phyloP scores from a whole-genome alignment of 1,140 invertebrate genomes.

The Adelges cooleyi region DNA sequence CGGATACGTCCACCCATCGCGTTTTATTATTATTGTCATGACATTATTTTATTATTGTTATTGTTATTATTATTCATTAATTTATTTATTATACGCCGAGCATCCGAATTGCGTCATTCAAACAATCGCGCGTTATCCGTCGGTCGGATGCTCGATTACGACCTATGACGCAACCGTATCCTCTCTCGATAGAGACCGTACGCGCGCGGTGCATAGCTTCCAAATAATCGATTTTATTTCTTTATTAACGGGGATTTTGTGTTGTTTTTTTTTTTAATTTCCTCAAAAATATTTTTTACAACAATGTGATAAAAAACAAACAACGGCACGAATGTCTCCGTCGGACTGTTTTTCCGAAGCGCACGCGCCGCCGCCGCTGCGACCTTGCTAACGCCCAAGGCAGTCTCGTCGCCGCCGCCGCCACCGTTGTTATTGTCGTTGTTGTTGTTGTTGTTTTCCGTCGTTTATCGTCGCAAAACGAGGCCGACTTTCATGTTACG shows the following conservation, averaged over 20 bases:
- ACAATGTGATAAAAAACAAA: no score
- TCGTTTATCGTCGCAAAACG: background rate
- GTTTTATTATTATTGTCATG: background rate
- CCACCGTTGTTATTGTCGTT: background rate
- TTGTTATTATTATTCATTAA: no score
- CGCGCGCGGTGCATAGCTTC: no score
- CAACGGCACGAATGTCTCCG: no score
- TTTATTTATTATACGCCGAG: background rate
- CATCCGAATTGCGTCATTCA: slow-evolving; percentile 25
- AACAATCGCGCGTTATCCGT: slow-evolving; percentile 6
- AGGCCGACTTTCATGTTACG: slow-evolving; percentile 6
- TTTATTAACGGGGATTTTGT: no score
- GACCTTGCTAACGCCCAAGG: slow-evolving; percentile 27
- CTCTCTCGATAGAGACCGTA: slow-evolving; percentile 3
- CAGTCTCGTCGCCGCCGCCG: slow-evolving; percentile 7
- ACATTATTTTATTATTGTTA: no score
- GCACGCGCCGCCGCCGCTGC: background rate
- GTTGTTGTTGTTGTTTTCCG: slow-evolving; percentile 16
- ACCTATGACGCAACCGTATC: background rate
- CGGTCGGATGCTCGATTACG: background rate
- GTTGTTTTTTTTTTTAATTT: no score
- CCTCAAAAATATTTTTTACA: no score
- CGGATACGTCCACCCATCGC: background rate
- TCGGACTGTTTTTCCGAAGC: background rate
- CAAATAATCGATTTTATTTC: no score